Percentiles rank a stretch among this genome's conserved stretches.
These are phyloP conservation scores for Haliclona indistincta DNA, from an alignment of 37 sponge, comb jelly and placozoan species.

Conservation along the genomic window DNA sequence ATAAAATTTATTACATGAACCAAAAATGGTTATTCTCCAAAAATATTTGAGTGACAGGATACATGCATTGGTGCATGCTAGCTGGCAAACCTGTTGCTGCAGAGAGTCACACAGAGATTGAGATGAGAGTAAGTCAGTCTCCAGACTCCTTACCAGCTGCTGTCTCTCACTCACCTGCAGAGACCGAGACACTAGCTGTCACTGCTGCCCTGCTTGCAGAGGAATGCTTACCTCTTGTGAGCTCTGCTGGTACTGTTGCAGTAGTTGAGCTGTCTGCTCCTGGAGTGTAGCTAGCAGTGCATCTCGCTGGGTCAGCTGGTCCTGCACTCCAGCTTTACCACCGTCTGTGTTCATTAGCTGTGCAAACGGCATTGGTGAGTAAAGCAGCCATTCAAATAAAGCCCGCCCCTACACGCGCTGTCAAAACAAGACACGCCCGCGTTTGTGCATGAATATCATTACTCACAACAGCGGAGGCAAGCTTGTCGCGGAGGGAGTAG, in stretches of 20 bases:
- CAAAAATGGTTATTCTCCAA: not conserved
- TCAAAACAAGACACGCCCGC: no score
- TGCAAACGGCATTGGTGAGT: no score
- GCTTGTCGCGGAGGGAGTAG: no score
- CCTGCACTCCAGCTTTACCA: not conserved
- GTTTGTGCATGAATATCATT: no score
- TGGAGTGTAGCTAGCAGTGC: not conserved
- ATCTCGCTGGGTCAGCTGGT: not conserved
- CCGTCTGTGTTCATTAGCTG: not conserved
- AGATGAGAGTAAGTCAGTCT: not conserved
- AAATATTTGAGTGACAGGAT: no score
- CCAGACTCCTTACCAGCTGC: not conserved
- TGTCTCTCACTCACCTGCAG: constrained; percentile 13
- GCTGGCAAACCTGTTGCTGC: not conserved
- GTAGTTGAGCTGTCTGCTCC: constrained; percentile 1
- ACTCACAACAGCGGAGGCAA: no score
- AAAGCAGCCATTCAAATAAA: no score
- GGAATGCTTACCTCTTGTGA: constrained; percentile 1
- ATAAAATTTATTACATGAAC: no score
- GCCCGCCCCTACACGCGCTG: no score
- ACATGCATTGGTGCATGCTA: no score
- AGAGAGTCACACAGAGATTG: not conserved
- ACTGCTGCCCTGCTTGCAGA: no score
- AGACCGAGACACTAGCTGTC: not conserved
- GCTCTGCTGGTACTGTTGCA: not conserved